Evolutionary conservation across 1,140 invertebrate species (phyloP).

Genomic region (Drosophila nigromelanica): DNA sequence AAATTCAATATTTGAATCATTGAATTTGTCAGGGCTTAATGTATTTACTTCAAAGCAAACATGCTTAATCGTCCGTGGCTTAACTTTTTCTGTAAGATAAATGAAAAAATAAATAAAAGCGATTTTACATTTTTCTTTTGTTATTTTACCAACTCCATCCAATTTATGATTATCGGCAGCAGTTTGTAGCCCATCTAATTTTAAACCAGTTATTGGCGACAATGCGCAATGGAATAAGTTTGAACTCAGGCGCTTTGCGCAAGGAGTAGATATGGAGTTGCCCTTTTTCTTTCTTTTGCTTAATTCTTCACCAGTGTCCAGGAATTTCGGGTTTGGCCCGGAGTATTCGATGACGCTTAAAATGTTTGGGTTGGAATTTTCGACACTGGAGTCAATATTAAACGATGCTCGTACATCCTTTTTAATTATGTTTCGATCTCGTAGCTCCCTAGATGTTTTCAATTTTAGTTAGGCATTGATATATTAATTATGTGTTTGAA

Average conservation of each 20-base stretch:
- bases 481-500: background rate
- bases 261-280: slow-evolving; percentile 65
- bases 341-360: background rate
- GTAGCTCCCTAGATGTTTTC: slow-evolving; percentile 44
- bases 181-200: slow-evolving; percentile 37
- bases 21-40: background rate
- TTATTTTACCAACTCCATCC: slow-evolving; percentile 15
- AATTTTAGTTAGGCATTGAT: background rate
- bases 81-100: background rate
- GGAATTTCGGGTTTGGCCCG: background rate
- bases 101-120: background rate
- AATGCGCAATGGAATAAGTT: slow-evolving; percentile 65
- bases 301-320: background rate
- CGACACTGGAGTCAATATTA: slow-evolving; percentile 75
- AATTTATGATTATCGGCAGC: background rate
- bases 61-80: slow-evolving; percentile 8
- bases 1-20: background rate
- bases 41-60: slow-evolving; percentile 14
- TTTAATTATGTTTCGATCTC: slow-evolving; percentile 61
- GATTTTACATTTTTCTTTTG: background rate
- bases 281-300: background rate
- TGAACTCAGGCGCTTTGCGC: slow-evolving; percentile 9
- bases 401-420: slow-evolving; percentile 60
- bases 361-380: slow-evolving; percentile 56
- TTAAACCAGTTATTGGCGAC: slow-evolving; percentile 55